Base-by-base conservation (phyloP, 2,113 vertebrate genomes). In the Phrynosoma platyrhinos region DNA sequence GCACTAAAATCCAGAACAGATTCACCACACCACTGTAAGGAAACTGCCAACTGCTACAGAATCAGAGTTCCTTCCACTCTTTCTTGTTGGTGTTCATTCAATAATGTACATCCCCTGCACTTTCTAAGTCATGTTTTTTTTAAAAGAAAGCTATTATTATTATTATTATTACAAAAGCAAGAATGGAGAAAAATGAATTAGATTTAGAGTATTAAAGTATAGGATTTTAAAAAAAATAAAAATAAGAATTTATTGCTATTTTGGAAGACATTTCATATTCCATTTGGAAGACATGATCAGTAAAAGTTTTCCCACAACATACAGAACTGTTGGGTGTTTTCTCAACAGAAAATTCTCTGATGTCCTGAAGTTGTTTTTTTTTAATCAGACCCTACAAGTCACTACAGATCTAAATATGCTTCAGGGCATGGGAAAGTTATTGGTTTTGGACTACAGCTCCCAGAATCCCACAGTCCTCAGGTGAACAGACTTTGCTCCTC, bases 231-330 rank as follows among this genome's bases (percentile, higher is more conserved):
- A 52, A 62, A 64, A 80, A 66, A 66, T 27, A 21, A 58, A 14
- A 58, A 58, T 58, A 13, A 58, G 21, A n/a, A 6, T 53, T 72
- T 16, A 32, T 83, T 32, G 30, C 47, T 66, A 42, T 71, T 83
- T 53, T 53, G 30, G 82, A 83, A 83, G 69, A 83, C 36, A 82
- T 32, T 82, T 69, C 13, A 83, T 69, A 69, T 69, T 83, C 25
- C 81, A 69, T 47, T 69, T 83, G 64, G 69, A 82, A 82, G 36
- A 16, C 36, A 20, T 47, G 81, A 30, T 68, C 62, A 69, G 47
- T 68, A 82, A 82, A 68, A 16, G 42, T 23, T 36, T 69, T 30
- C 64, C 25, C 25, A 83, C 1, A 18, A 47, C 14, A 69, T 16
- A 69, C 14, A 69, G 66, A 69, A 69, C 20, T 40, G 58, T 58